Percentiles rank a stretch among this genome's conserved stretches.
Conservation (phyloP, 2,113 vertebrate species). For the Barbus barbus region DNA sequence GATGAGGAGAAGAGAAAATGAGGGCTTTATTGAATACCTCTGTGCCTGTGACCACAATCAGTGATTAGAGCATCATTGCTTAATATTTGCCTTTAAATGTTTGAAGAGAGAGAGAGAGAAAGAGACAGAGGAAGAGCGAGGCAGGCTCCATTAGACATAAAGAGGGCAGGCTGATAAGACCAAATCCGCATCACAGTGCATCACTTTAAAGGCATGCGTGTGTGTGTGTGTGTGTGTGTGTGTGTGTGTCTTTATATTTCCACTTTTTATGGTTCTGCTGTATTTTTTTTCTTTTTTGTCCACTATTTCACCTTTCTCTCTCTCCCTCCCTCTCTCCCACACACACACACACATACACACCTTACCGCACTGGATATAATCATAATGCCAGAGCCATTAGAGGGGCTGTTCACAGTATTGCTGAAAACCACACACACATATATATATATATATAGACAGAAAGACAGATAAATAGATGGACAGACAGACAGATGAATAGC, state of each 20-base stretch:
- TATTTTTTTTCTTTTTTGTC: slow-evolving; percentile 1
- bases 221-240: neutral
- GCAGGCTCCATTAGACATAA: slow-evolving; percentile 39
- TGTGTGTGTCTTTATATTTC: slow-evolving; percentile 23
- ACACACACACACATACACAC: neutral
- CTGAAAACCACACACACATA: neutral
- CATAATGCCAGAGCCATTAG: slow-evolving; percentile 45
- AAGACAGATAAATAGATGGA: neutral
- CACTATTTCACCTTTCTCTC: neutral
- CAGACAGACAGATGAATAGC: neutral
- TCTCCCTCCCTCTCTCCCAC: neutral
- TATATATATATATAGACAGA: neutral
- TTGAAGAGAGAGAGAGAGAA: slow-evolving; percentile 39
- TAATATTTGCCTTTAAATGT: slow-evolving; percentile 45
- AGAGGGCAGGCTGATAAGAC: slow-evolving; percentile 16
- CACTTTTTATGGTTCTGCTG: neutral
- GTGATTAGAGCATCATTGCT: slow-evolving; percentile 52
- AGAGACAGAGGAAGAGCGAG: slow-evolving; percentile 2
- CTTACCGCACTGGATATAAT: slow-evolving; percentile 36
- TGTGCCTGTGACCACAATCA: slow-evolving; percentile 55
- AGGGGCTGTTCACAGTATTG: slow-evolving; percentile 32
- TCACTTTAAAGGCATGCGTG: neutral
- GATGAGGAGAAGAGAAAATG: slow-evolving; percentile 50
- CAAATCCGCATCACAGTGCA: slow-evolving; percentile 10
- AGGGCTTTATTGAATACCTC: slow-evolving; percentile 58